Percentiles rank a stretch among this genome's conserved stretches.
These are phyloP conservation scores for Galemys pyrenaicus DNA, from an alignment of 2,113 vertebrate species.

Conservation along the genomic window DNA sequence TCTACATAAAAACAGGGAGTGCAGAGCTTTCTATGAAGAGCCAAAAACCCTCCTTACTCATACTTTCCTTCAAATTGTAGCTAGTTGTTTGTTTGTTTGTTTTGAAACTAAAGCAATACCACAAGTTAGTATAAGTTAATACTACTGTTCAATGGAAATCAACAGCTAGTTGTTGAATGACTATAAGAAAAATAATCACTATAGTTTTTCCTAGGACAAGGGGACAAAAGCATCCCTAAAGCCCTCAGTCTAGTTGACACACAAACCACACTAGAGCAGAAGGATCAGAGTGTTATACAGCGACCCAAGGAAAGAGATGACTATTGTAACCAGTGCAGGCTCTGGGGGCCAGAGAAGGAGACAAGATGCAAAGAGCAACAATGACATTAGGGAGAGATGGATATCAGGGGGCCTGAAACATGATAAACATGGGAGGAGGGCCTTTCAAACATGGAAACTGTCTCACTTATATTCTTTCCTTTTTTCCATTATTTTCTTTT, in stretches of 20 bases:
- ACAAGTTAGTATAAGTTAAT: neutral
- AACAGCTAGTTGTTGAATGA: neutral
- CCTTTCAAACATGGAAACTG: neutral
- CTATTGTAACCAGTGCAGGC: neutral
- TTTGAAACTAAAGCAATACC: neutral
- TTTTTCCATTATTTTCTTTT: neutral
- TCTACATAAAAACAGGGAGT: neutral
- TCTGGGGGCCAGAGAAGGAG: neutral
- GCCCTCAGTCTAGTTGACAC: neutral
- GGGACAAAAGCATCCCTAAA: neutral
- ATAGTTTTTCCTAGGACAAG: neutral
- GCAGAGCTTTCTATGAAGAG: neutral
- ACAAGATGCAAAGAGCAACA: accelerated
- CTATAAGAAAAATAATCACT: neutral
- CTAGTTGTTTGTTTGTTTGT: too few species aligned
- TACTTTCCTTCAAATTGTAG: neutral
- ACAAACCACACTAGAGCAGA: neutral
- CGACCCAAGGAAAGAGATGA: neutral
- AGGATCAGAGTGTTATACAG: neutral
- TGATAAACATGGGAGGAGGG: neutral
- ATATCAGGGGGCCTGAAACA: neutral
- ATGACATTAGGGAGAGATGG: neutral
- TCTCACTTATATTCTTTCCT: neutral
- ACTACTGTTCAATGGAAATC: neutral
- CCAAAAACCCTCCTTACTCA: neutral